Conservation (phyloP, 2,888 invertebrate species). For the Enoplolaimus lenunculus region DNA sequence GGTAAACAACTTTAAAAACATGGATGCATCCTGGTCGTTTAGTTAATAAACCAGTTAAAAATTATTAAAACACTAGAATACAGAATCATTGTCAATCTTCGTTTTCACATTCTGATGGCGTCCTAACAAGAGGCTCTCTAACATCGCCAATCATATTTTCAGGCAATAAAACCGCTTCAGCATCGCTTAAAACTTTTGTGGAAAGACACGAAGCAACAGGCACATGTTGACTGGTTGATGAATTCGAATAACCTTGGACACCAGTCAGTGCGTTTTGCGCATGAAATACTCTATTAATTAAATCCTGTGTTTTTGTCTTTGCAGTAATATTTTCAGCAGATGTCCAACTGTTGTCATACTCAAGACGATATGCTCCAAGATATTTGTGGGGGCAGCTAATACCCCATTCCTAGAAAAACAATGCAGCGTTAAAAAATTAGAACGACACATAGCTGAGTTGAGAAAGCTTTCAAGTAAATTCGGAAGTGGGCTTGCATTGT, state of each 20-base stretch:
- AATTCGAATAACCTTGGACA: background rate
- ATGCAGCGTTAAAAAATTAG: conserved; percentile 23
- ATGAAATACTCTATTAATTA: conserved; percentile 20
- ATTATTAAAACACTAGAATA: too few relatives aligned
- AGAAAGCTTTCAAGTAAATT: background rate
- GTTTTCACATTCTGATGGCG: background rate
- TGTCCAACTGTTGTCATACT: conserved; percentile 59
- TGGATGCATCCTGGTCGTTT: too few relatives aligned
- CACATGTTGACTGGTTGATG: background rate
- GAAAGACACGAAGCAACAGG: too few relatives aligned
- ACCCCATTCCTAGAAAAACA: conserved; percentile 56
- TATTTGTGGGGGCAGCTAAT: conserved; percentile 50
- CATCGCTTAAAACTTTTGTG: too few relatives aligned
- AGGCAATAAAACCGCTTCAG: background rate
- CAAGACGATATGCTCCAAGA: conserved; percentile 55
- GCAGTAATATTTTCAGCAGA: conserved; percentile 43
- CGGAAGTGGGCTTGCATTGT: too few relatives aligned
- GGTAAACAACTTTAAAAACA: too few relatives aligned
- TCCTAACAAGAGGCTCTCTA: background rate
- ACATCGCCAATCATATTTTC: background rate
- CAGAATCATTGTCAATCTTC: too few relatives aligned
- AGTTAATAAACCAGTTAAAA: too few relatives aligned
- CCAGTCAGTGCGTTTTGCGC: conserved; percentile 20
- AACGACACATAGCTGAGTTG: background rate
- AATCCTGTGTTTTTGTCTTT: conserved; percentile 19